phyloP scores from a whole-genome alignment of 2,888 invertebrate species.

The Ophion ventricosus region DNA sequence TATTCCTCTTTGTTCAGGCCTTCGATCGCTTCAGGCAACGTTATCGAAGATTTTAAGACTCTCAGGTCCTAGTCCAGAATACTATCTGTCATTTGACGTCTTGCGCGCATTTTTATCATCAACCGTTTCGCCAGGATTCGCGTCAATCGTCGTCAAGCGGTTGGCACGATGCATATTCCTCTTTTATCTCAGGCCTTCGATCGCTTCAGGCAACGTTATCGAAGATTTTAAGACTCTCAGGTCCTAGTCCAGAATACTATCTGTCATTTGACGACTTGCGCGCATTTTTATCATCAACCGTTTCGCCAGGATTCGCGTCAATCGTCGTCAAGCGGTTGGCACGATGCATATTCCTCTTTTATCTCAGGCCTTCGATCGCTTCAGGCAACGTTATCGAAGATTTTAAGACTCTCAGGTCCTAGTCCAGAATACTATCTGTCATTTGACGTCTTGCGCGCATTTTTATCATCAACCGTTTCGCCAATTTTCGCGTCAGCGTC shows the following conservation, averaged over 20 bases:
- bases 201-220: neutral
- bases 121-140: neutral
- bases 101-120: neutral
- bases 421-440: neutral
- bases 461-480: neutral
- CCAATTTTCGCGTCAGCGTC: neutral
- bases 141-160: too few relatives aligned
- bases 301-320: neutral
- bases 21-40: neutral
- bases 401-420: neutral
- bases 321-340: too few relatives aligned
- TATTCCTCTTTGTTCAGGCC: neutral
- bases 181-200: neutral
- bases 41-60: neutral
- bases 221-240: neutral
- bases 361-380: neutral
- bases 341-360: too few relatives aligned
- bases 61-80: neutral
- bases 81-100: neutral
- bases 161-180: too few relatives aligned
- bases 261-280: neutral
- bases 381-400: neutral
- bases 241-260: neutral
- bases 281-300: neutral
- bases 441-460: neutral